A percentile compares a stretch with the other conserved stretches of the same genome.
These are phyloP conservation scores for Anolis sagrei DNA, from an alignment of 2,113 vertebrate genomes.

Conservation along the genomic window DNA sequence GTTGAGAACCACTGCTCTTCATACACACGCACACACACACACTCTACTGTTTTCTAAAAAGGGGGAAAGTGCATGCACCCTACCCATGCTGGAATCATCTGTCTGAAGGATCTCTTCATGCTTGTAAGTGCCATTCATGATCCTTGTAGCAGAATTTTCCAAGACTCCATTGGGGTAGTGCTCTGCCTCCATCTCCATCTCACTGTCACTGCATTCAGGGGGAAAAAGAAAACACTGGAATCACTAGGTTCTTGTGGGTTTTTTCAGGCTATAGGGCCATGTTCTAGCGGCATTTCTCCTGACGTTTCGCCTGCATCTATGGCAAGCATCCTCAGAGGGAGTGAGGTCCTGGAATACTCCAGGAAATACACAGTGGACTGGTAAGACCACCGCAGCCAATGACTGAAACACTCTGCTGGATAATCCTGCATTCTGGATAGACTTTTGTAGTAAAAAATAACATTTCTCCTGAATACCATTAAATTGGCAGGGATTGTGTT, in stretches of 20 bases:
- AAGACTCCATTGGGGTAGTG: constrained; percentile 94
- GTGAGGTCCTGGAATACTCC: no score
- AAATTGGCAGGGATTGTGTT: background rate
- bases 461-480: background rate
- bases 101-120: constrained; percentile 94
- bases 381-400: background rate
- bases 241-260: no score
- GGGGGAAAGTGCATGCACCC: constrained; percentile 24
- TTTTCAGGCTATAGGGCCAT: no score
- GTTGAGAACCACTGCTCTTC: no score
- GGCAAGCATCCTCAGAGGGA: no score
- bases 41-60: background rate
- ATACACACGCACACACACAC: no score
- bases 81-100: constrained; percentile 93
- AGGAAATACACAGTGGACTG: background rate
- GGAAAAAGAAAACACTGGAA: constrained; percentile 19
- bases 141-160: constrained; percentile 88
- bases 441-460: background rate
- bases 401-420: background rate
- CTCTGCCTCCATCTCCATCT: constrained; percentile 97
- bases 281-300: no score
- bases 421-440: background rate
- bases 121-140: constrained; percentile 97
- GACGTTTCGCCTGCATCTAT: no score
- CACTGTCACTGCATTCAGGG: constrained; percentile 85